Base-by-base conservation (phyloP, 2,888 invertebrate genomes). In the Aradus depressus region DNA sequence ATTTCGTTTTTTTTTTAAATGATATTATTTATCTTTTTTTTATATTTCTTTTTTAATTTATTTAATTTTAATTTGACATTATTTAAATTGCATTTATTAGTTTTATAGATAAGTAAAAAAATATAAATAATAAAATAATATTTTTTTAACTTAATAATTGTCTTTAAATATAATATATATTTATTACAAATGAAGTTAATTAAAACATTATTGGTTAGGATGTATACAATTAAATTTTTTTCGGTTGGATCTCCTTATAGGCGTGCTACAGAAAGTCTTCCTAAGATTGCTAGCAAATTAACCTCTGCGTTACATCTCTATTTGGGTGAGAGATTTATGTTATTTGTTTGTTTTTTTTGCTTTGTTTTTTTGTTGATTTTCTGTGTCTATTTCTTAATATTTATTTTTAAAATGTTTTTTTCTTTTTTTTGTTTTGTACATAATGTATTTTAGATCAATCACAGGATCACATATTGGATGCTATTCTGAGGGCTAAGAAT, bases 381-480 rank as follows among this genome's bases (percentile, higher is more conserved):
- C n/a, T n/a, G n/a, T n/a, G n/a, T n/a, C n/a, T n/a, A n/a, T n/a
- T n/a, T n/a, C n/a, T n/a, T n/a, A n/a, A n/a, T n/a, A n/a, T n/a
- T n/a, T n/a, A n/a, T n/a, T n/a, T n/a, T n/a, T n/a, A n/a, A 50
- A 12, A 23, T 22, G 16, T 48, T 34, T 41, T 21, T 16, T 44
- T 53, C 49, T 10, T 19, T 56, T 34, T n/a, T 32, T 16, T 32
- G 10, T 42, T 41, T 19, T 31, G 23, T 37, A 23, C 42, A 26
- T 23, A 28, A 42, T 50, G 12, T 47, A 44, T 58, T 57, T 18
- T 54, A 62, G 62, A 59, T 25, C 53, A 58, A 16, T 62, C 62
- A 14, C 52, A 59, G n/a, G 58, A 59, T 32, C 60, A 62, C 38
- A 61, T 62, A 22, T 52, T 62, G 39, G 62, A 62, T 50, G 51